Base-by-base conservation (phyloP, 2,888 invertebrate genomes). In the Eledone cirrhosa region DNA sequence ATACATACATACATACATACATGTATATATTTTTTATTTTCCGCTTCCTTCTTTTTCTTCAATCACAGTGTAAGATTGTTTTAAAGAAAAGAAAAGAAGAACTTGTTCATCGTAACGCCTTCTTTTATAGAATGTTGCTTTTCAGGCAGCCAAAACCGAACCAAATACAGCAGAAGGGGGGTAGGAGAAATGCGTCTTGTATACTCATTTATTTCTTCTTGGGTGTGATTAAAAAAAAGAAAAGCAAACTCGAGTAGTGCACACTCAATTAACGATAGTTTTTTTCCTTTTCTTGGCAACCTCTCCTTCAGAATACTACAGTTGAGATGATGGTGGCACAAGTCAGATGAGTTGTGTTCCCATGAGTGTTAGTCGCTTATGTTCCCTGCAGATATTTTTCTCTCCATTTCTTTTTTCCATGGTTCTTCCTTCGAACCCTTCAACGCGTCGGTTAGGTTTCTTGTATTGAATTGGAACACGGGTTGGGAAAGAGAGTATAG, bases 371-470 rank as follows among this genome's bases (percentile, higher is more conserved):
- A 41, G 29, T n/a, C 72, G 72, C 72, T 72, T n/a, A 72, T 72
- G 72, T 72, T 72, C 72, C 72, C 72, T 72, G 72, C 72, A 72
- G 72, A 72, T 72, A 72, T 72, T 72, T 72, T 72, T 72, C 72
- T 72, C 72, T 41, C 72, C 33, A 72, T 33, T 63, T 72, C 41
- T 41, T 33, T 41, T 72, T 72, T 72, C 72, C 72, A 41, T 72
- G 41, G 72, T 72, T 72, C 72, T 33, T 72, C 72, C 24, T 13
- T 13, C 41, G 72, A 72, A 72, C 72, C 72, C 72, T 72, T 72
- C 24, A 72, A 41, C 72, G 72, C 72, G 72, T 72, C 72, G 41
- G 72, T 72, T 72, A 72, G 72, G 72, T 72, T 72, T 72, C 72
- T 72, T 72, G 72, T 33, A 72, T 72, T 72, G 72, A 72, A 72